These are phyloP conservation scores for Calycopis cecrops DNA, from an alignment of 1,140 invertebrate species.

Conservation along the genomic window DNA sequence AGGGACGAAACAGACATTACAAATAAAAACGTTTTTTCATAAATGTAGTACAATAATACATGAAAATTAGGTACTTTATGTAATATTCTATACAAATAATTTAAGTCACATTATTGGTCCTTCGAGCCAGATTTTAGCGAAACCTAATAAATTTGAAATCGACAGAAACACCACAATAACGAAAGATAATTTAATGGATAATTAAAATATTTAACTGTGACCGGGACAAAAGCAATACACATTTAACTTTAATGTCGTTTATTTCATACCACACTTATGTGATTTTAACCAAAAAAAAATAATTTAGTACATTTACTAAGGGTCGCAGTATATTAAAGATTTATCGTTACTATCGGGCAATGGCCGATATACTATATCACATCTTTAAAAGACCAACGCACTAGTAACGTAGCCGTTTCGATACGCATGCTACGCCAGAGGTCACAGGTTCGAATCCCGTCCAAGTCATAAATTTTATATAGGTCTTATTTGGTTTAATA, in stretches of 20 bases:
- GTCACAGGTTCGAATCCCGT: too few relatives aligned
- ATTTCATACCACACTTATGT: conserved; percentile 60
- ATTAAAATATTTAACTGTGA: neutral
- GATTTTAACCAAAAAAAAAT: conserved; percentile 69
- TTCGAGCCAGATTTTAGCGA: neutral
- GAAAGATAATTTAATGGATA: neutral
- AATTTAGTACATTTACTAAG: conserved; percentile 39
- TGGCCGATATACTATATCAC: neutral
- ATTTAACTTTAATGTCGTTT: conserved; percentile 7
- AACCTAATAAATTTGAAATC: neutral
- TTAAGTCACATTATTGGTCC: neutral
- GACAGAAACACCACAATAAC: neutral
- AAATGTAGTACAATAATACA: conserved; percentile 1
- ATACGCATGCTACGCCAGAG: too few relatives aligned
- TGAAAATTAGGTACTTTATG: neutral
- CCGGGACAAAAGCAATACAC: conserved; percentile 11
- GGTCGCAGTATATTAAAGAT: conserved; percentile 15
- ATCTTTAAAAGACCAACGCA: neutral
- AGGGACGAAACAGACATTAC: too few relatives aligned
- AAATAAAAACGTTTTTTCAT: conserved; percentile 14
- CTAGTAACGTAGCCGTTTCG: neutral
- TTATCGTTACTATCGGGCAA: neutral
- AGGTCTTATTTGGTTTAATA: too few relatives aligned
- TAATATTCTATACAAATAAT: too few relatives aligned
- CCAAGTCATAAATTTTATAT: too few relatives aligned